Conservation (phyloP, 2,797 vertebrate species). For the Acipenser transmontanus region DNA sequence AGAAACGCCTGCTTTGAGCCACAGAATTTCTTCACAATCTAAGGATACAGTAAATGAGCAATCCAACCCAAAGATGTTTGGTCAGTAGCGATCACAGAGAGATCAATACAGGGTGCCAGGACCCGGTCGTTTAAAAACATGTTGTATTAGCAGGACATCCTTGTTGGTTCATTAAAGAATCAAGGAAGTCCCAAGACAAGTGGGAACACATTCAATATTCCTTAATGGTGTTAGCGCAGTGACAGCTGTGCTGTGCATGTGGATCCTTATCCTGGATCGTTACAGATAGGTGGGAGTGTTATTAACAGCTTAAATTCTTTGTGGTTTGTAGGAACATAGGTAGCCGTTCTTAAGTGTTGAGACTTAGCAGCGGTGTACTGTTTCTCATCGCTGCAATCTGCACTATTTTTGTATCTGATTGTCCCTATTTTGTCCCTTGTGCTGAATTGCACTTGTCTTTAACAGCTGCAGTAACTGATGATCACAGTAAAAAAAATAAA, state of each 20-base stretch:
- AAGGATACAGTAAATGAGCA: too few relatives aligned
- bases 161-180: too few relatives aligned
- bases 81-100: too few relatives aligned
- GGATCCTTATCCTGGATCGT: constrained; percentile 22
- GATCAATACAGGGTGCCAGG: too few relatives aligned
- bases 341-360: constrained; percentile 31
- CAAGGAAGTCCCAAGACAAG: too few relatives aligned
- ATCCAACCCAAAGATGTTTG: too few relatives aligned
- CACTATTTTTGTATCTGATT: constrained; percentile 33
- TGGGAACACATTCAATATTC: too few relatives aligned
- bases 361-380: constrained; percentile 29
- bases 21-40: too few relatives aligned
- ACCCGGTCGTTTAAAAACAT: too few relatives aligned
- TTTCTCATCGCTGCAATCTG: constrained; percentile 3
- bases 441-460: constrained; percentile 15
- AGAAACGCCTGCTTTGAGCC: too few relatives aligned
- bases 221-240: too few relatives aligned
- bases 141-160: too few relatives aligned
- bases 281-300: constrained; percentile 11
- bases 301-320: constrained; percentile 14
- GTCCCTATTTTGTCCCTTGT: background rate
- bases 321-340: constrained; percentile 32
- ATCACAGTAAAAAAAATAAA: constrained; percentile 31
- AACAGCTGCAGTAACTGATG: constrained; percentile 29
- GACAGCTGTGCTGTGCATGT: background rate